Base-by-base conservation (phyloP, 2,888 invertebrate species). In the Luperina testacea region DNA sequence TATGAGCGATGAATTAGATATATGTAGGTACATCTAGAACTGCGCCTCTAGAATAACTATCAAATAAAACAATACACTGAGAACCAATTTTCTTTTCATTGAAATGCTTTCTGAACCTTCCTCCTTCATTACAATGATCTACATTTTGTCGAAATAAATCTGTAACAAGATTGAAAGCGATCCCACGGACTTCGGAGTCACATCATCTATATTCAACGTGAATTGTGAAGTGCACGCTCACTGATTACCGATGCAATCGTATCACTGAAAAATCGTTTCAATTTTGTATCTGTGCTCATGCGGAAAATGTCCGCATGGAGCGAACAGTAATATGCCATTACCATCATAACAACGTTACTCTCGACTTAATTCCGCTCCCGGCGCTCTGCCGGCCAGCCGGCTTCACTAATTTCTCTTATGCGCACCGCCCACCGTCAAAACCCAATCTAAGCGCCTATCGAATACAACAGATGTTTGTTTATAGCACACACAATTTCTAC, bases 291-390 rank as follows among this genome's bases (percentile, higher is more conserved):
- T 90, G 93, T 92, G 91, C 91, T 92, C 91, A 92, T 91, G 92
- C 91, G 92, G 93, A 93, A 95, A 95, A 94, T 94, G 92, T 91
- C 92, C 92, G 93, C 93, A 92, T 92, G 92, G 90, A 93, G 91
- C 93, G 91, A 87, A 83, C 93, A 92, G 94, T 95, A 95, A 95
- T 95, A 95, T 91, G 94, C 94, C 92, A 96, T 96, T 95, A 95
- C 92, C 91, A 92, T 91, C 94, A 93, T 96, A 96, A 96, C 96
- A 94, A 93, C 92, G 94, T 96, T 96, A 96, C 95, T 95, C 94
- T 94, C 95, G 93, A 95, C 95, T 95, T 96, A 95, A 96, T 96
- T 95, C 92, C 87, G 94, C 96, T 95, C 88, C 91, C 90, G 93
- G 95, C 95, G 87, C 87, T 90, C 88, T 87, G 89, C 85, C 92